Conservation (phyloP, 2,113 vertebrate genomes). For the Alethe castanea region DNA sequence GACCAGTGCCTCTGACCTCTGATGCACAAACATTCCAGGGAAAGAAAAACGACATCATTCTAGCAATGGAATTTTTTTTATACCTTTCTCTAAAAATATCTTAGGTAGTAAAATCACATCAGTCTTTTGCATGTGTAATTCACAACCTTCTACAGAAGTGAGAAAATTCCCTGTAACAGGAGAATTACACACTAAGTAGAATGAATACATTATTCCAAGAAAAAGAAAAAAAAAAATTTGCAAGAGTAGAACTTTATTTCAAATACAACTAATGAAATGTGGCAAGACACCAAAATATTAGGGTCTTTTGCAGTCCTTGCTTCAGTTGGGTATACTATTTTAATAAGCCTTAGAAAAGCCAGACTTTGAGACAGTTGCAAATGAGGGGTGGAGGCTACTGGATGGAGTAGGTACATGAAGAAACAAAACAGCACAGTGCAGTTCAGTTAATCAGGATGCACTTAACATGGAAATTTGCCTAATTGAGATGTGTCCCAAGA, state of each 20-base stretch:
- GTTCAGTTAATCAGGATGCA: conserved; percentile 32
- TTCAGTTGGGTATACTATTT: neutral
- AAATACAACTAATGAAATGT: neutral
- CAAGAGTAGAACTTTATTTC: neutral
- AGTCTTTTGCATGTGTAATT: neutral
- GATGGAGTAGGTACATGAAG: neutral
- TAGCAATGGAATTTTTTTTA: neutral
- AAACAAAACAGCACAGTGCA: neutral
- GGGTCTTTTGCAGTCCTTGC: neutral
- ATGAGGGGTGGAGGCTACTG: neutral
- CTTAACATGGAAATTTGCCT: conserved; percentile 40
- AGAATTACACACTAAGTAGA: neutral
- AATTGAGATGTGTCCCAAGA: conserved; percentile 58
- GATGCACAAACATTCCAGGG: neutral
- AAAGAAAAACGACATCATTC: neutral
- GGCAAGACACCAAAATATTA: neutral
- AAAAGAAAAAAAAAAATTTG: neutral
- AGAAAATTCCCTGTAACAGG: neutral
- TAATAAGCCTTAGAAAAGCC: neutral
- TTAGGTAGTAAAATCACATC: neutral
- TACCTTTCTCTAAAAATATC: neutral
- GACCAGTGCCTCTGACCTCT: neutral
- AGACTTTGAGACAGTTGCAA: neutral
- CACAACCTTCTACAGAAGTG: neutral
- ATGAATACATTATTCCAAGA: neutral